Base-by-base conservation (phyloP, 2,888 invertebrate species). In the Cybosia mesomella region DNA sequence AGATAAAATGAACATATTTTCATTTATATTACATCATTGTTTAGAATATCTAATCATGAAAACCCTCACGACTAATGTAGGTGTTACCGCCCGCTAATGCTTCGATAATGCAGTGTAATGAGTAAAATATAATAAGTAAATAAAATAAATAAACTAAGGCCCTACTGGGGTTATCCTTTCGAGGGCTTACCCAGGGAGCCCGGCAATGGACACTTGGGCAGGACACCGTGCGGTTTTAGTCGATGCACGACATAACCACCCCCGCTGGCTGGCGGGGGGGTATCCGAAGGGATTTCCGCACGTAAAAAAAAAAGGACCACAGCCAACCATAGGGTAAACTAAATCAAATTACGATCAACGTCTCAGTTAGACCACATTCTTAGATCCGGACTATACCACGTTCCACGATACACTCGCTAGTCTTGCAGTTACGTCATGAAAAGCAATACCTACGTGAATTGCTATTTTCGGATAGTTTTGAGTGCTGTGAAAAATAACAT, bases 381-480 rank as follows among this genome's bases (percentile, higher is more conserved):
- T 39, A 75, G 39, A 75, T 72, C 58, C 34, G 62, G 67, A 75
- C 63, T 58, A 61, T 68, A 68, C 57, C 66, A 70, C 63, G 58
- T 65, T 64, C 64, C 63, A 67, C 68, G 62, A 60, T 57, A 67
- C 71, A 77, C 72, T 76, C 69, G 73, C 67, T 7, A 49, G 49
- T n/a, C n/a, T 68, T 66, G 70, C 70, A 62, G 68, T 84, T 86
- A 87, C 91, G 89, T 89, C 89, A 90, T 73, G 85, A 87, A 85
- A 85, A 83, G 77, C 83, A 79, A 83, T 86, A 70, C 67, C 74
- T 81, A 88, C 84, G 84, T 83, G 84, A 86, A 86, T 84, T 77
- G 88, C 85, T 92, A 92, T 92, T 92, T 90, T 87, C 71, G 88
- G 88, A 89, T 82, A 87, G 88, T 88, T 87, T 83, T 83, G 81